A percentile compares a stretch with the other conserved stretches of the same genome.
Conservation (phyloP, 2,797 vertebrate species). For the Diglossa cyanea region DNA sequence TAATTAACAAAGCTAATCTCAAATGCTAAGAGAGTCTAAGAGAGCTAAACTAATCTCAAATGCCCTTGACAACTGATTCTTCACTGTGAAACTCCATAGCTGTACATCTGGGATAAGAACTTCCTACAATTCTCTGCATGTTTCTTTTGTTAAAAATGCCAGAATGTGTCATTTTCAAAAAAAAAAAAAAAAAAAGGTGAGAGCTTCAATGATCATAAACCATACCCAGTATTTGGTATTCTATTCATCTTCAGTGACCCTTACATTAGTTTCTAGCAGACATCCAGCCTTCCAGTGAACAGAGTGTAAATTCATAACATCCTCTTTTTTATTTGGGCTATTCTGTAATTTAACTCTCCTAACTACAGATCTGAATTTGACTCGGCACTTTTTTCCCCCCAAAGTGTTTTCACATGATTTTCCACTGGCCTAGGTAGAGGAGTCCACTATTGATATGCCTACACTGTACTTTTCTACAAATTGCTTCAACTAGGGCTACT, state of each 20-base stretch:
- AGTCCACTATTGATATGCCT: neutral
- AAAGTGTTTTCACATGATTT: neutral
- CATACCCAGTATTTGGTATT: neutral
- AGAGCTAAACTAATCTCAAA: neutral
- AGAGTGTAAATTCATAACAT: neutral
- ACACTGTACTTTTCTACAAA: neutral
- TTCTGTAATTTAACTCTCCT: neutral
- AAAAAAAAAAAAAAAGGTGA: neutral
- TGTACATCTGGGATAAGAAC: neutral
- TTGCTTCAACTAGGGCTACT: neutral
- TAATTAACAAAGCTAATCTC: conserved; percentile 29
- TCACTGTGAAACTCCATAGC: neutral
- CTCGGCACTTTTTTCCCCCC: neutral
- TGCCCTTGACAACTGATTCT: neutral
- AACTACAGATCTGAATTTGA: neutral
- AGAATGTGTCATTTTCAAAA: neutral
- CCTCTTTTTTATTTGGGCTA: neutral
- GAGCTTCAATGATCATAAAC: neutral
- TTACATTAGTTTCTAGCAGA: neutral
- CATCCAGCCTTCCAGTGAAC: neutral
- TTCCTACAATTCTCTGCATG: neutral
- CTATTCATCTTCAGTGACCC: neutral
- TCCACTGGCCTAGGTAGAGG: neutral
- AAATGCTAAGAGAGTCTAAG: neutral
- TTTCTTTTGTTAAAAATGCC: neutral